Evolutionary conservation across 2,888 invertebrate species (phyloP), one percentile per base, ranked within the genome.

Genomic region (Cylindroiulus punctatus): DNA sequence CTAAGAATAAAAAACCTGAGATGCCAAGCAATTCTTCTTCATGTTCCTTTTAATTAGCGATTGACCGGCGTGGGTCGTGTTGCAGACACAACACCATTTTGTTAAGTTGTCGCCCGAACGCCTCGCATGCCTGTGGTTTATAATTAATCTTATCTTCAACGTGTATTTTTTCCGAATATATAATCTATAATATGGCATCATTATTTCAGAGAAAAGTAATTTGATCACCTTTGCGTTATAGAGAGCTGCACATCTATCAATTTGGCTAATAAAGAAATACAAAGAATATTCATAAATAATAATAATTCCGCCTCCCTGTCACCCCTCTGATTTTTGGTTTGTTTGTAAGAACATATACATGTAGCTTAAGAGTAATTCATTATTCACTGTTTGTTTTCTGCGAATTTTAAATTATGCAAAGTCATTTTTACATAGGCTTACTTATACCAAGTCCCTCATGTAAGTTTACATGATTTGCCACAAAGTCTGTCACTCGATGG

Each of bases 11-110:
- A 76, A 32, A 5, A 76, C 5, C 76, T 30, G 30, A 26, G 76
- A 76, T 76, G 76, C 14, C 30, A 76, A 76, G 65, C 26, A 65
- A 65, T 65, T 65, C 65, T 76, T 76, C 30, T 76, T 76, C 32
- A 76, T 32, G 76, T 76, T 76, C 76, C 76, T 76, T 76, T 76
- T 76, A 76, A 76, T 76, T 76, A 76, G 76, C 76, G 30, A 76
- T 76, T 76, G 76, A 76, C 30, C 76, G 30, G 76, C 76, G 44
- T 44, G 44, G 14, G 44, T 44, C 1, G 44, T 44, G 12, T 44
- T 44, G 12, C 76, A 76, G 30, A 76, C 76, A 76, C 30, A 76
- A 32, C 12, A 76, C 30, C 30, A 76, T 76, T 76, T 76, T 30
- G 12, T 10, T n/a, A 65, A 65, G 26, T 65, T 65, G 65, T 65